A percentile compares a stretch with the other conserved stretches of the same genome.
These are phyloP conservation scores for Nothura maculosa DNA, from an alignment of 2,797 vertebrate species.

Conservation along the genomic window DNA sequence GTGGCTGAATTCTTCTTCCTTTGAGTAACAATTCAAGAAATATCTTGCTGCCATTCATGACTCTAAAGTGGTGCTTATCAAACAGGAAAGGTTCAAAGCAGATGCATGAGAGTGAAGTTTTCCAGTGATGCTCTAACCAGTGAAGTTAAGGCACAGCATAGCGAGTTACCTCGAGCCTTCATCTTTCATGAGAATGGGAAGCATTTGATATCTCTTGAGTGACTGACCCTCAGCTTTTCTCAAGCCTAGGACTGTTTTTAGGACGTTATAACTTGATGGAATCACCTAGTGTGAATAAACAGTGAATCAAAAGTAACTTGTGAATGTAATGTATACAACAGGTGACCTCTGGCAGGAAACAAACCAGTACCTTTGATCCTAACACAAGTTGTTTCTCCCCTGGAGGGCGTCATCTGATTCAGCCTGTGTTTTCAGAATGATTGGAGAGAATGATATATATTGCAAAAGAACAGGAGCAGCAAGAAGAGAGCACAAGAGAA, in stretches of 20 bases:
- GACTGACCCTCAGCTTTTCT: not conserved
- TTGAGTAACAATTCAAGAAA: not conserved
- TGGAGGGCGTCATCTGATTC: not conserved
- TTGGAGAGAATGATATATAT: not conserved
- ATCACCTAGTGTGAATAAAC: not conserved
- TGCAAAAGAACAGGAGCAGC: not conserved
- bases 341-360: conserved; percentile 13
- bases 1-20: not conserved
- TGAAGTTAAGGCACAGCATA: not conserved
- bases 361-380: not conserved
- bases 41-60: not conserved
- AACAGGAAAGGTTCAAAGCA: not conserved
- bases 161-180: not conserved
- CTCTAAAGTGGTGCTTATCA: not conserved
- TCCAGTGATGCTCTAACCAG: not conserved
- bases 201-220: not conserved
- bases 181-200: not conserved
- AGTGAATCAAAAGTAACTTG: not conserved
- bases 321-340: not conserved
- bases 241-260: not conserved
- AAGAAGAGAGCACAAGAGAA: not conserved
- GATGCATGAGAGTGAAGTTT: not conserved
- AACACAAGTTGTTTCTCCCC: not conserved
- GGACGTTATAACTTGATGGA: not conserved
- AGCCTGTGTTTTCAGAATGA: not conserved